phyloP scores from a whole-genome alignment of 2,113 vertebrate species.

The Dipodomys spectabilis region DNA sequence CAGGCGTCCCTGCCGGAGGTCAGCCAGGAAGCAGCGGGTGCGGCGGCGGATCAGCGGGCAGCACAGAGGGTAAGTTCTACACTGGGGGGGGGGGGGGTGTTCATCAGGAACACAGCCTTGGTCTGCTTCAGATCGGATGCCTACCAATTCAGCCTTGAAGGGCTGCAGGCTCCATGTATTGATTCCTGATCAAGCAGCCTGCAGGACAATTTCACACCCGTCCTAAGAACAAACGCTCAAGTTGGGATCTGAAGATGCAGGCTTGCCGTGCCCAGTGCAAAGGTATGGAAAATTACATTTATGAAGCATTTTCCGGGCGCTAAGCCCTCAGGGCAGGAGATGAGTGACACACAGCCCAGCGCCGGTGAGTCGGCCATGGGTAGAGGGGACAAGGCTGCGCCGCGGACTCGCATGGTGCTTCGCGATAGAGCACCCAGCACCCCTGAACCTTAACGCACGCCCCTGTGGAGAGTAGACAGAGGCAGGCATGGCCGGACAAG shows the following conservation, averaged over 20 bases:
- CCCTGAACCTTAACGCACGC: no score
- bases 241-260: background rate
- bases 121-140: background rate
- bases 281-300: background rate
- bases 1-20: background rate
- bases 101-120: background rate
- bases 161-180: background rate
- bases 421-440: no score
- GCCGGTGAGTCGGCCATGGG: no score
- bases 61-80: background rate
- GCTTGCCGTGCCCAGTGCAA: no score
- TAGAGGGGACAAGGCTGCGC: background rate
- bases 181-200: background rate
- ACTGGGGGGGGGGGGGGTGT: no score
- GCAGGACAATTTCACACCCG: background rate
- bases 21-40: background rate
- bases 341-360: no score
- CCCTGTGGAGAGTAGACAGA: no score
- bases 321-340: no score
- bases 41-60: background rate
- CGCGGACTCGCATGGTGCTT: no score
- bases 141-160: background rate
- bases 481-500: no score
- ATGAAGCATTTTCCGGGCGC: background rate
- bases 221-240: background rate